Evolutionary conservation across 64 coral and sea anemone genomes (phyloP).

Genomic region (Stichodactyla helianthus): DNA sequence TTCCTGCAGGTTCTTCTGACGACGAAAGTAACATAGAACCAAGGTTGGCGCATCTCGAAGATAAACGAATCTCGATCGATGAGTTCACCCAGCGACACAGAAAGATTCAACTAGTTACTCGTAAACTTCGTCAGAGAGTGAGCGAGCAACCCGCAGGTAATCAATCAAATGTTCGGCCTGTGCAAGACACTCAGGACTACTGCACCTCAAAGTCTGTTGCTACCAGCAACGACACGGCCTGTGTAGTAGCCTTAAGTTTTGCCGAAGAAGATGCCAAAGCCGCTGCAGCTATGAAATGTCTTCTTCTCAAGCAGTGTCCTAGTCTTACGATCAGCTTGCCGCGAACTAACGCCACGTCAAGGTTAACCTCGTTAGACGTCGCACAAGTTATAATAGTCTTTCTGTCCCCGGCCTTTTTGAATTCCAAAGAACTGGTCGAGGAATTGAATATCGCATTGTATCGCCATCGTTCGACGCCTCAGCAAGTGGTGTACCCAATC

Average conservation of each 20-base stretch:
- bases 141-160: background rate
- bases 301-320: slow-evolving; percentile 43
- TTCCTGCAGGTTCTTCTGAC: background rate
- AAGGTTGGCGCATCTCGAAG: background rate
- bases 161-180: background rate
- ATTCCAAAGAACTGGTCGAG: slow-evolving; percentile 60
- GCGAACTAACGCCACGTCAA: slow-evolving; percentile 30
- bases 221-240: background rate
- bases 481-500: slow-evolving; percentile 52
- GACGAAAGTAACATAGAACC: background rate
- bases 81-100: background rate
- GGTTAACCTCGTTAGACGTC: slow-evolving; percentile 44
- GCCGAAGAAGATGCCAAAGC: slow-evolving; percentile 40
- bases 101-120: background rate
- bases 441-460: slow-evolving; percentile 79
- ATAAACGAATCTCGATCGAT: background rate
- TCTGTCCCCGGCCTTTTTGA: slow-evolving; percentile 52
- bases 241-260: slow-evolving; percentile 57
- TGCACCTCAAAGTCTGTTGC: background rate
- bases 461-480: slow-evolving; percentile 45
- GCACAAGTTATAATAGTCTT: slow-evolving; percentile 57
- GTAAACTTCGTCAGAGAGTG: background rate
- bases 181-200: background rate
- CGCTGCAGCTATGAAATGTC: slow-evolving; percentile 49
- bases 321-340: slow-evolving; percentile 48